phyloP scores from a whole-genome alignment of 2,888 invertebrate species.

The Trichopria drosophilae region DNA sequence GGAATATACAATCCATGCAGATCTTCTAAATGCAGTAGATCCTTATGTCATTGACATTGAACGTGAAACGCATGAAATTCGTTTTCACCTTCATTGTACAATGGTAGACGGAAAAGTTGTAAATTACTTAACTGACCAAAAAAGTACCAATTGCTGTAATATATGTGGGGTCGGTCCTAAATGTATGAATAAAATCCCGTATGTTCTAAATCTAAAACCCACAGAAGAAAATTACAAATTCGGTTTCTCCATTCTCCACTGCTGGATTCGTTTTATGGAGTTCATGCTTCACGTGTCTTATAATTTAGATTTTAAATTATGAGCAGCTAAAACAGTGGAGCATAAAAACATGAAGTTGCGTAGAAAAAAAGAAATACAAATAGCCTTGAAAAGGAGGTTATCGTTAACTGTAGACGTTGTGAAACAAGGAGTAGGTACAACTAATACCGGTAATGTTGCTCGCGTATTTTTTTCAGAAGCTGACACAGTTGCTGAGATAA shows the following conservation, averaged over 20 bases:
- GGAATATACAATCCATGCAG: conserved; percentile 9
- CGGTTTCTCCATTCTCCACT: conserved; percentile 10
- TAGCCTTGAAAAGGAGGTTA: conserved; percentile 8
- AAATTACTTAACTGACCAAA: conserved; percentile 10
- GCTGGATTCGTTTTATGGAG: conserved; percentile 11
- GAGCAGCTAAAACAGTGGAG: conserved; percentile 1
- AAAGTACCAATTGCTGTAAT: conserved; percentile 18
- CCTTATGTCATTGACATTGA: neutral
- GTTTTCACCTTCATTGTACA: too few species aligned
- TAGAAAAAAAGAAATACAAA: conserved; percentile 12
- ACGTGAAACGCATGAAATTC: too few species aligned
- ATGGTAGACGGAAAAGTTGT: conserved; percentile 21
- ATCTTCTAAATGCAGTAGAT: conserved; percentile 6
- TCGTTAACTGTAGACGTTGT: conserved; percentile 16
- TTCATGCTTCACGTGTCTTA: conserved; percentile 11
- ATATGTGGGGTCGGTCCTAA: conserved; percentile 16
- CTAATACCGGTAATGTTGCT: conserved; percentile 23
- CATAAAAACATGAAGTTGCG: too few species aligned
- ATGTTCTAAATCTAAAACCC: conserved; percentile 7
- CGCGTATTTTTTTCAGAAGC: conserved; percentile 18
- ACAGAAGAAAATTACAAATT: conserved; percentile 14
- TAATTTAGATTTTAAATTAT: conserved; percentile 3
- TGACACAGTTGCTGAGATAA: conserved; percentile 10
- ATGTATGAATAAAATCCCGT: conserved; percentile 10
- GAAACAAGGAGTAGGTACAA: conserved; percentile 14